Evolutionary conservation across 2,888 invertebrate species (phyloP), one percentile per base, ranked within the genome.

Genomic region (Aphidoletes aphidimyza): DNA sequence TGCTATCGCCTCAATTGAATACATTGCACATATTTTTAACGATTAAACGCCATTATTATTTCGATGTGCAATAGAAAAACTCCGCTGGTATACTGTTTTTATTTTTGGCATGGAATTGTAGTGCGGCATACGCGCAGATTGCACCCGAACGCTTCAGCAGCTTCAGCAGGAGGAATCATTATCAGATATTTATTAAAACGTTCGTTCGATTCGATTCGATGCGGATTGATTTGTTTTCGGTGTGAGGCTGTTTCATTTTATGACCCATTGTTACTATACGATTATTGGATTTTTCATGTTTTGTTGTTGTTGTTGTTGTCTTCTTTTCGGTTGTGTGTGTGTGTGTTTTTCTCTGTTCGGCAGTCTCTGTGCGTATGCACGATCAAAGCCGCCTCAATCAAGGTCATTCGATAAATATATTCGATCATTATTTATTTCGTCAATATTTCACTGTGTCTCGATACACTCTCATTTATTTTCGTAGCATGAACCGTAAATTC

Each of bases 361-460:
- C 34, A 9, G 30, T 42, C 30, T 2, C 9, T 34, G 26, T 69
- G 69, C 34, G 30, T 69, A 54, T 34, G 5, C 54, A 5, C 69
- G 69, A n/a, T 69, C 34, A 0, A 9, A 22, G 11, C 69, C 69
- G 69, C 69, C 69, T 69, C 30, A 69, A 69, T 69, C 69, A 69
- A 69, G 69, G 69, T 69, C 69, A 69, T 69, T 34, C 69, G 34
- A 69, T 69, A 69, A 69, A 69, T 69, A n/a, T n/a, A 69, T 69
- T 69, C 69, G 69, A 69, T 69, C 69, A 69, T 69, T 69, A 69
- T 69, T 69, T 69, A 69, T 69, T 69, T 69, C 69, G 34, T 69
- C 69, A 69, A 69, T 54, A 54, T 26, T 30, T 30, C 30, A 3
- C 30, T 5, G n/a, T 54, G 2, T 69, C 34, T 30, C 30, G 34